These are phyloP conservation scores for Leptinotarsa peninsularis DNA, from an alignment of 2,888 invertebrate species.

Conservation along the genomic window DNA sequence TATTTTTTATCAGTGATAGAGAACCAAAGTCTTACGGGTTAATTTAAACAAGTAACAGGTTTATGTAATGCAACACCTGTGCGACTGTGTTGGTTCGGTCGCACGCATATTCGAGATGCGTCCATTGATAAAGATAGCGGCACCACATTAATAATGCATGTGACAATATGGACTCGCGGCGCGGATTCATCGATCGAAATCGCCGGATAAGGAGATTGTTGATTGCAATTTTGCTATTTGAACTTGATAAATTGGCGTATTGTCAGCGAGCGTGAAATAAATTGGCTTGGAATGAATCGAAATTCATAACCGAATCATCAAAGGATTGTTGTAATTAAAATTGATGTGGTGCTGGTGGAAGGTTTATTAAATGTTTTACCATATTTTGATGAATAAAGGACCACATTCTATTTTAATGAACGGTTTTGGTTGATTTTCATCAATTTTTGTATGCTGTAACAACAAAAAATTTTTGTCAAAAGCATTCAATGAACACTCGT, in stretches of 20 bases:
- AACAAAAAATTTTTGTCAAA: no score
- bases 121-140: slow-evolving; percentile 32
- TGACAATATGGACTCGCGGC: slow-evolving; percentile 16
- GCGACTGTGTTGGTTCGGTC: slow-evolving; percentile 30
- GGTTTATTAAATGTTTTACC: no score
- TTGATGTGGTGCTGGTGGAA: no score
- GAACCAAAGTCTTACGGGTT: slow-evolving; percentile 32
- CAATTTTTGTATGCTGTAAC: no score
- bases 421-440: no score
- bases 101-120: slow-evolving; percentile 29
- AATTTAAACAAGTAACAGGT: slow-evolving; percentile 41
- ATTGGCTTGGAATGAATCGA: neutral
- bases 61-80: slow-evolving; percentile 35
- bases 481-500: no score
- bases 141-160: slow-evolving; percentile 20
- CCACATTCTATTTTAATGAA: no score
- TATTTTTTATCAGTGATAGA: slow-evolving; percentile 42
- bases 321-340: neutral
- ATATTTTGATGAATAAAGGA: no score
- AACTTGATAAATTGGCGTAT: slow-evolving; percentile 12
- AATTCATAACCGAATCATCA: neutral
- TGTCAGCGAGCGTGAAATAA: slow-evolving; percentile 12
- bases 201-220: slow-evolving; percentile 3
- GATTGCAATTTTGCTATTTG: slow-evolving; percentile 11
- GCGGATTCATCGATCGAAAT: slow-evolving; percentile 15